Evolutionary conservation across 64 coral and sea anemone genomes (phyloP), one percentile per base, ranked within the genome.

Genomic region (Stichodactyla helianthus): DNA sequence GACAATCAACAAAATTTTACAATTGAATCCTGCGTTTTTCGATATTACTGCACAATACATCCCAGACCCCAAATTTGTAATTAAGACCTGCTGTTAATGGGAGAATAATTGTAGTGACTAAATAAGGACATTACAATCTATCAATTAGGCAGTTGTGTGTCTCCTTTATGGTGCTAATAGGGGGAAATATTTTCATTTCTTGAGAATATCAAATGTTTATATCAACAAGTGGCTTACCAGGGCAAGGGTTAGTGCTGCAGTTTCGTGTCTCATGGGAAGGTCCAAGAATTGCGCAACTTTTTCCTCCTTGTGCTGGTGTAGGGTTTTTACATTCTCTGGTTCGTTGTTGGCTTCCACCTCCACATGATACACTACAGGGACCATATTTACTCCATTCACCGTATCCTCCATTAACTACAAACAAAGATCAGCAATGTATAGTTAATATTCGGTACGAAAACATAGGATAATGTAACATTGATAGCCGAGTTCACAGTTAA

Each of bases 311-410:
- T 26, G 89, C 55, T 67, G 94, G 91, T 52, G 83, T 2, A 16
- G 94, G 94, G 52, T 87, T 89, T 2, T 52, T 90, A 51, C 94
- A 96, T 14, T 63, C 26, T 77, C 94, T 89, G 59, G 91, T 96
- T 59, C 88, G 88, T 50, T 96, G 94, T 26, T 84, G 88, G 55
- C 88, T 85, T 53, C 94, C 94, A 51, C 94, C 94, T 23, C 94
- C 94, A 88, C 94, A 96, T 4, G 94, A 92, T 5, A 82, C 91
- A 74, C 91, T 93, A 31, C 94, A 96, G 27, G 88, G 58, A 19
- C 87, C 88, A 81, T 58, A 97, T 20, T 79, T 56, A 68, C 70
- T 93, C 94, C 94, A 97, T 7, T 77, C 87, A 10, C 80, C 70
- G 59, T 93, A 97, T 17, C 91, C 88, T n/a, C 94, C 94, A 79